Conservation (phyloP, 2,888 invertebrate genomes). For the Celastrina argiolus region DNA sequence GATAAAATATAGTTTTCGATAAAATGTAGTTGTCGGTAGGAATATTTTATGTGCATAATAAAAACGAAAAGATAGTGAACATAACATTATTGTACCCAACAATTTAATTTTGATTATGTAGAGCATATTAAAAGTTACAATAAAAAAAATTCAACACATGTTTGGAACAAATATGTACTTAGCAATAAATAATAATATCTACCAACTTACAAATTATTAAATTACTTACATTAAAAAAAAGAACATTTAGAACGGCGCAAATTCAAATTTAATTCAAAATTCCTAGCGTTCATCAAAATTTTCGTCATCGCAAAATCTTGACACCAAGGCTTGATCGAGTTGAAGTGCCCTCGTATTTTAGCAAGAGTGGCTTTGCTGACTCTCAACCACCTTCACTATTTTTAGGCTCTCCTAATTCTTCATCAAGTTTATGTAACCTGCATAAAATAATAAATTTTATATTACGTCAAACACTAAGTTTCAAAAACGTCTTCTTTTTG, state of each 20-base stretch:
- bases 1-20: too few species aligned
- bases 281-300: neutral
- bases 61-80: too few species aligned
- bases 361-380: constrained; percentile 19
- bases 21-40: too few species aligned
- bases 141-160: too few species aligned
- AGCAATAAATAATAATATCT: too few species aligned
- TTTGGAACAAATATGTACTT: too few species aligned
- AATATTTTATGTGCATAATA: too few species aligned
- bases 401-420: constrained; percentile 15
- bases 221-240: neutral
- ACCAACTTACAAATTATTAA: too few species aligned
- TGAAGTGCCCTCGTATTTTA: constrained; percentile 19
- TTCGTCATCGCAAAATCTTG: constrained; percentile 8
- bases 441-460: neutral
- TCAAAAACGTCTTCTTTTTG: neutral
- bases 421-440: neutral
- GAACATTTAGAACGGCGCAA: neutral
- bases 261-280: neutral
- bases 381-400: constrained; percentile 16
- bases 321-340: neutral
- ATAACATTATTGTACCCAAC: too few species aligned
- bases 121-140: too few species aligned
- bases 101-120: too few species aligned
- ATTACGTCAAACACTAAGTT: neutral